Conservation (phyloP, 2,888 invertebrate species). For the Lymantria monacha region DNA sequence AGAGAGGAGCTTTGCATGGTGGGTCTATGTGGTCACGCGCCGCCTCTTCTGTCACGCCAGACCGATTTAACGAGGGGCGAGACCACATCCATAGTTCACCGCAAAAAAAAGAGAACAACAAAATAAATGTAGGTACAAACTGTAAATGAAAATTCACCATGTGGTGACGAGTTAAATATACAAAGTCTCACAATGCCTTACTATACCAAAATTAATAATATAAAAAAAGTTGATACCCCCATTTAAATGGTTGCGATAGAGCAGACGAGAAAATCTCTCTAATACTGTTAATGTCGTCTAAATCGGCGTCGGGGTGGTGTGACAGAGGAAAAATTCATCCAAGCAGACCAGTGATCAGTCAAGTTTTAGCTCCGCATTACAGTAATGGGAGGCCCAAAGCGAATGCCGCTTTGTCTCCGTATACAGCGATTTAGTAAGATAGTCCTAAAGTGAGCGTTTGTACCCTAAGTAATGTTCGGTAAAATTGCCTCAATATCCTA, state of each 20-base stretch:
- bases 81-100: too few species aligned
- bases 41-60: too few species aligned
- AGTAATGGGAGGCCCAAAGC: constrained; percentile 59
- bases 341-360: constrained; percentile 67
- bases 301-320: constrained; percentile 35
- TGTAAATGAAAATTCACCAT: too few species aligned
- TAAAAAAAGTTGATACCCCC: constrained; percentile 2
- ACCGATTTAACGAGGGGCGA: too few species aligned
- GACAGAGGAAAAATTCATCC: constrained; percentile 65
- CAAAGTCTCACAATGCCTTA: too few species aligned
- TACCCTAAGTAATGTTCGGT: constrained; percentile 23
- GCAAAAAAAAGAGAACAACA: too few species aligned
- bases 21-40: too few species aligned
- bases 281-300: constrained; percentile 59
- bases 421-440: constrained; percentile 43
- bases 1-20: too few species aligned
- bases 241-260: constrained; percentile 57
- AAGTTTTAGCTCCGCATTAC: constrained; percentile 73
- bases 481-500: constrained; percentile 28
- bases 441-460: constrained; percentile 29
- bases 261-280: constrained; percentile 53
- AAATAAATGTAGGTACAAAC: too few species aligned
- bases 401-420: constrained; percentile 55
- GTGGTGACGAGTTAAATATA: too few species aligned
- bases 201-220: too few species aligned